These are phyloP conservation scores for Bos indicus DNA, from an alignment of 2,113 vertebrate species.

Conservation along the genomic window DNA sequence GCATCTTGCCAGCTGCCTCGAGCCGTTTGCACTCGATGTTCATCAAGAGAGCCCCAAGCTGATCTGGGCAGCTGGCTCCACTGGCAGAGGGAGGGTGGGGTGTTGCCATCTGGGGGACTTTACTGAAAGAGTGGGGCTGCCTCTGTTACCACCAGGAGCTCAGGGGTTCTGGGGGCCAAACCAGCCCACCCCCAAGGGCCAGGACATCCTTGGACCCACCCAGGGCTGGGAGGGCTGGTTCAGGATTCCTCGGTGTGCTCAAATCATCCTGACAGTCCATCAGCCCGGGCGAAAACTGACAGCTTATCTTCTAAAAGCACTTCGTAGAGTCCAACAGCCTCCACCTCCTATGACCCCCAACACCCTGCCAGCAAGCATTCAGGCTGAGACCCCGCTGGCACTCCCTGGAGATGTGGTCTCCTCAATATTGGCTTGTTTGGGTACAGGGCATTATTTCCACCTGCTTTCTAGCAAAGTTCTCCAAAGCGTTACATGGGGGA, in stretches of 20 bases:
- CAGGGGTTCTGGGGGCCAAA: background rate
- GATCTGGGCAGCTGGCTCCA: conserved; percentile 57
- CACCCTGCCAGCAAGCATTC: background rate
- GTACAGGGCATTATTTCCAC: background rate
- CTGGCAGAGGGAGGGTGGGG: background rate
- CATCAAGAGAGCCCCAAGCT: conserved; percentile 49
- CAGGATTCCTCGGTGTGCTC: background rate
- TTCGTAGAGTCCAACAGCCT: background rate
- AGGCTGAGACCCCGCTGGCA: background rate
- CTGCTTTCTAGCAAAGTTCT: background rate
- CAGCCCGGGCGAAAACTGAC: background rate
- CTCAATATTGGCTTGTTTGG: background rate
- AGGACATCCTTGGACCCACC: background rate
- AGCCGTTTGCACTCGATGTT: conserved; percentile 52
- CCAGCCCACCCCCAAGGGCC: background rate
- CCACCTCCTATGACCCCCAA: background rate
- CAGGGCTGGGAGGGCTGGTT: background rate
- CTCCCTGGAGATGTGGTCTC: background rate
- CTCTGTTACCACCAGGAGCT: background rate
- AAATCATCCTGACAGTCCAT: background rate
- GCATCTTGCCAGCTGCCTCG: conserved; percentile 65
- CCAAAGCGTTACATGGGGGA: background rate
- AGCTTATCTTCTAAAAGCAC: background rate
- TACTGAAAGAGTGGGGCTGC: background rate
- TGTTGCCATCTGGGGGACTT: conserved; percentile 41